Evolutionary conservation across 2,888 invertebrate genomes (phyloP), one percentile per base, ranked within the genome.

Genomic region (Lumbricus terrestris): DNA sequence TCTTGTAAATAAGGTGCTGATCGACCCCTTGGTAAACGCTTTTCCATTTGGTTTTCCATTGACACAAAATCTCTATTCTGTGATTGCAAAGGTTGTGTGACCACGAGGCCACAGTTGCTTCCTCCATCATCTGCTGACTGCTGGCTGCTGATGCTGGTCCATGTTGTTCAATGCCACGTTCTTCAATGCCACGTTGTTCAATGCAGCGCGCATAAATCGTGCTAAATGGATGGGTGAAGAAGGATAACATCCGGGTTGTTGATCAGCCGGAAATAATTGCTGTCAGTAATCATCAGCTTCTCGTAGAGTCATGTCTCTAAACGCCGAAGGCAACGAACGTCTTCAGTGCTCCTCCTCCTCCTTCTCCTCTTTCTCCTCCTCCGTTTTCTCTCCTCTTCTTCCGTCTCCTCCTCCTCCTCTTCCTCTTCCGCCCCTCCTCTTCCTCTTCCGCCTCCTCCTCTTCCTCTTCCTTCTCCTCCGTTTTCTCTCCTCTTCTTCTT

Each of bases 201-300:
- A 29, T 69, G 69, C 69, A 69, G 29, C 69, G 11, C 69, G n/a
- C n/a, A 29, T n/a, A n/a, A n/a, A 69, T 69, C 69, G n/a, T 11
- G 18, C 29, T 69, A n/a, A 69, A 29, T 69, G 69, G 6, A n/a
- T 69, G 1, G 6, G 11, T 69, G 69, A 69, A 69, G 69, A 69
- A 29, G 69, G n/a, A 8, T n/a, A 11, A 69, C 69, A 69, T 29
- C 69, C 69, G 69, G n/a, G 29, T 69, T 69, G 69, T n/a, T 69
- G 29, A 69, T 1, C n/a, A 69, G n/a, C 2, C n/a, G 69, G 29
- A 69, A n/a, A 69, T 69, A 69, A n/a, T 69, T 69, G 69, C 69
- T 69, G 69, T 69, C n/a, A n/a, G n/a, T n/a, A n/a, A n/a, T 69
- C n/a, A 69, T n/a, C 69, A 69, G 69, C 69, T 69, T n/a, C 69